Conservation (phyloP, 1,140 invertebrate species). For the Drosophila kanapiae region DNA sequence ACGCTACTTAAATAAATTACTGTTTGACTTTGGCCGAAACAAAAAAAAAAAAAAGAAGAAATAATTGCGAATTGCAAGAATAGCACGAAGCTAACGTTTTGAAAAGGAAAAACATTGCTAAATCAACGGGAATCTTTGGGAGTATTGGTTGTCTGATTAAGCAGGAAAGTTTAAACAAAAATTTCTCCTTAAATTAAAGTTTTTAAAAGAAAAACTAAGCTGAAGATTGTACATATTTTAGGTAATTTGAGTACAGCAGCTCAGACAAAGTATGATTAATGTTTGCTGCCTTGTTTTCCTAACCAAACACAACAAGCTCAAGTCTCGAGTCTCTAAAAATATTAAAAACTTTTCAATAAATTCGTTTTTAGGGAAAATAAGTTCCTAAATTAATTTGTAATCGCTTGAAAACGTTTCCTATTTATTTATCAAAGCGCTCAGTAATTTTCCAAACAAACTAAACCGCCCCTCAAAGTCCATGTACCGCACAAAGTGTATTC, state of each 20-base stretch:
- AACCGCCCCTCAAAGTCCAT: neutral
- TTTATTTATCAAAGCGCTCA: neutral
- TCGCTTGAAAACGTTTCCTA: neutral
- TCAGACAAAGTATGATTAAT: too few relatives aligned
- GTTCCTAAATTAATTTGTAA: neutral
- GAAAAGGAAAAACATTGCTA: neutral
- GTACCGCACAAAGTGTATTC: slow-evolving; percentile 2
- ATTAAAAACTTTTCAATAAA: too few relatives aligned
- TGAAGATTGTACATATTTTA: neutral
- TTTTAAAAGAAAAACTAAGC: neutral
- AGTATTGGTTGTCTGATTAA: neutral
- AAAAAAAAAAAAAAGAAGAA: slow-evolving; percentile 27
- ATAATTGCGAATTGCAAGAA: slow-evolving; percentile 34
- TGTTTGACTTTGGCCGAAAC: slow-evolving; percentile 41
- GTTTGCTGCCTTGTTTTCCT: too few relatives aligned
- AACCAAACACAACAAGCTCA: too few relatives aligned
- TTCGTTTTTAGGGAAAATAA: neutral
- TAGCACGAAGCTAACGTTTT: slow-evolving; percentile 6
- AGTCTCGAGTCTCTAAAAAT: too few relatives aligned
- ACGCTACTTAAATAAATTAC: slow-evolving; percentile 66
- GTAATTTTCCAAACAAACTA: neutral
- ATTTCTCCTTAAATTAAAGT: neutral
- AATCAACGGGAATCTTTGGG: neutral
- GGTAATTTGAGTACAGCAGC: too few relatives aligned
- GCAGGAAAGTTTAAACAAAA: too few relatives aligned